phyloP scores from a whole-genome alignment of 2,797 vertebrate genomes.

The Morelia viridis region DNA sequence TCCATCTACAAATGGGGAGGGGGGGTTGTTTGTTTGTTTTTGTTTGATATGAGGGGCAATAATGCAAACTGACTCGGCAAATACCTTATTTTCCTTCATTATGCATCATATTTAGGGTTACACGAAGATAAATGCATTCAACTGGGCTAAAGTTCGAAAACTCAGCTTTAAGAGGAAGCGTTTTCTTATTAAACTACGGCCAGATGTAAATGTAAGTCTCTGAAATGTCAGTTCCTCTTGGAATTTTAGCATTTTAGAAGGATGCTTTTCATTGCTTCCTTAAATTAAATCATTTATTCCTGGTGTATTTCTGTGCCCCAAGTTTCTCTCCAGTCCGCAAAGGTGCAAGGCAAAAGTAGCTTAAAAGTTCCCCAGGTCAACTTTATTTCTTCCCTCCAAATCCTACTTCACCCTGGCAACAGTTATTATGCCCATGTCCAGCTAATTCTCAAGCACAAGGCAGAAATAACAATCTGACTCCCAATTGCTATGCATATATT shows the following conservation, averaged over 20 bases:
- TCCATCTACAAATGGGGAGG: neutral
- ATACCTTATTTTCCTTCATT: conserved; percentile 22
- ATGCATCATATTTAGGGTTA: conserved; percentile 78
- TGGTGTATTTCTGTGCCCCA: neutral
- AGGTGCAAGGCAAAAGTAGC: neutral
- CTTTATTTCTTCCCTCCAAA: neutral
- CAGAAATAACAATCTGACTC: neutral
- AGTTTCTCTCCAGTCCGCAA: neutral
- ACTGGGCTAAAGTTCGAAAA: conserved; percentile 97
- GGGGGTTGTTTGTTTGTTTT: neutral
- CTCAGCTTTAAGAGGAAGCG: conserved; percentile 98
- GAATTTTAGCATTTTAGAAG: neutral
- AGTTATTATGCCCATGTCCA: neutral
- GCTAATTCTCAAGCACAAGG: neutral
- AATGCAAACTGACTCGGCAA: neutral
- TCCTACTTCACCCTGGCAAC: neutral
- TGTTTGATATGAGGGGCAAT: neutral
- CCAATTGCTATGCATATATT: neutral
- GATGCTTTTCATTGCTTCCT: neutral
- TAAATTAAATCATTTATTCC: neutral
- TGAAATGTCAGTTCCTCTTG: neutral
- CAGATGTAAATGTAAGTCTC: conserved; percentile 90
- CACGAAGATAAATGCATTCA: conserved; percentile 96
- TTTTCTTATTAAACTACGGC: conserved; percentile 94
- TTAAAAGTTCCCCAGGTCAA: neutral